These are phyloP conservation scores for Ennomos fuscantarius DNA, from an alignment of 2,888 invertebrate genomes.

Conservation along the genomic window DNA sequence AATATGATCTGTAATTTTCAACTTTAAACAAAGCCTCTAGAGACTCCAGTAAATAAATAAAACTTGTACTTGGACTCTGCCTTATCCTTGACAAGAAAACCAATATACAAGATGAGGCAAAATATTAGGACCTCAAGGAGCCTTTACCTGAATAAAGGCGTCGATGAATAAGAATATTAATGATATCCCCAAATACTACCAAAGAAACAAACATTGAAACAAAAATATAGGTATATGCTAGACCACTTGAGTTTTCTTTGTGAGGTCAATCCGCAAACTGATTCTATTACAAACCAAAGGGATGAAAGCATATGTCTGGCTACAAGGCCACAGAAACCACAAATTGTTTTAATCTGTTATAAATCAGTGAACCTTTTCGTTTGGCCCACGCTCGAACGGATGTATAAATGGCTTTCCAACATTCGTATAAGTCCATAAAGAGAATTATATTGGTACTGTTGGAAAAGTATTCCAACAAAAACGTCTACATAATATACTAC, in stretches of 20 bases:
- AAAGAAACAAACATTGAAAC: too few species aligned
- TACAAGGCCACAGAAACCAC: slow-evolving; percentile 40
- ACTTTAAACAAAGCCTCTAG: too few species aligned
- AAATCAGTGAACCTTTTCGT: slow-evolving; percentile 40
- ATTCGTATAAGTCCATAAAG: slow-evolving; percentile 14
- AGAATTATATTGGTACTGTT: not conserved
- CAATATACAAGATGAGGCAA: too few species aligned
- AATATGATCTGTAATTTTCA: too few species aligned
- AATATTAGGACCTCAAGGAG: too few species aligned
- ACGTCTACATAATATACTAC: too few species aligned
- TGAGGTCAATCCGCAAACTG: slow-evolving; percentile 35
- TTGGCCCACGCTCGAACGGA: slow-evolving; percentile 31
- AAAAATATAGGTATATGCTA: slow-evolving; percentile 3
- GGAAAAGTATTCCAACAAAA: too few species aligned
- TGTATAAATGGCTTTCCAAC: slow-evolving; percentile 31
- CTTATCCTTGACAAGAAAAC: too few species aligned
- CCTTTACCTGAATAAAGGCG: too few species aligned
- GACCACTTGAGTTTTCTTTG: slow-evolving; percentile 18
- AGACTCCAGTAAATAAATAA: too few species aligned
- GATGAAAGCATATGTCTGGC: slow-evolving; percentile 44
- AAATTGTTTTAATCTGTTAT: slow-evolving; percentile 47
- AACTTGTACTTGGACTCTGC: too few species aligned
- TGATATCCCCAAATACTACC: not conserved
- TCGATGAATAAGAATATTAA: too few species aligned
- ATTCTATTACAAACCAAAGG: slow-evolving; percentile 36